Evolutionary conservation across 2,888 invertebrate genomes (phyloP), one percentile per base, ranked within the genome.

Genomic region (Rhagophthalmus giganteus): DNA sequence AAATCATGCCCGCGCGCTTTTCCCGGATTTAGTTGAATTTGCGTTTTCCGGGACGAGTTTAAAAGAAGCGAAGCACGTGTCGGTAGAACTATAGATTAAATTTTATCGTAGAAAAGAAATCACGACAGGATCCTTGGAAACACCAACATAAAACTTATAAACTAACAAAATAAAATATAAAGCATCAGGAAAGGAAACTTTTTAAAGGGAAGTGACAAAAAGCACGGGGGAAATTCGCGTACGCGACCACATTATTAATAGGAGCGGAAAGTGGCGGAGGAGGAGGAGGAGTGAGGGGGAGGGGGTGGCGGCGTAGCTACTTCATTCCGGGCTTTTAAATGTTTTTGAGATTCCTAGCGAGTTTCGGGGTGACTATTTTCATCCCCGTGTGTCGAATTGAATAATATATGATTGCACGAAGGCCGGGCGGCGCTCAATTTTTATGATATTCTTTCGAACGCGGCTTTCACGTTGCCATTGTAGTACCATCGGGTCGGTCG

Each of bases 181-280:
- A 41, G 50, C 54, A 47, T 45, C 49, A 38, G 45, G 50, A 51
- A 54, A 57, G 51, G 39, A 49, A 54, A 54, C 54, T 54, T 54
- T 53, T 54, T 54, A 54, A 54, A 54, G 40, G 54, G 54, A 54
- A 54, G 54, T 54, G 55, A 57, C 45, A 57, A 57, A 57, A 49
- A 51, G 53, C 39, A 33, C 42, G 40, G 52, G 52, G 42, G 51
- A 57, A 57, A 57, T 54, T 57, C 57, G 47, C 44, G 47, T 54
- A 57, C 57, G 57, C 55, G 54, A 57, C 53, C 52, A 48, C 45
- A 51, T 50, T 57, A 49, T 49, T 57, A 57, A 57, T 57, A 55
- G 40, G 53, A 45, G 39, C 42, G 34, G 47, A 48, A 53, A 47
- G 27, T 5, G 27, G n/a, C n/a, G n/a, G n/a, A n/a, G n/a, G n/a